phyloP scores from a whole-genome alignment of 2,888 invertebrate species.

The Tipula lateralis region DNA sequence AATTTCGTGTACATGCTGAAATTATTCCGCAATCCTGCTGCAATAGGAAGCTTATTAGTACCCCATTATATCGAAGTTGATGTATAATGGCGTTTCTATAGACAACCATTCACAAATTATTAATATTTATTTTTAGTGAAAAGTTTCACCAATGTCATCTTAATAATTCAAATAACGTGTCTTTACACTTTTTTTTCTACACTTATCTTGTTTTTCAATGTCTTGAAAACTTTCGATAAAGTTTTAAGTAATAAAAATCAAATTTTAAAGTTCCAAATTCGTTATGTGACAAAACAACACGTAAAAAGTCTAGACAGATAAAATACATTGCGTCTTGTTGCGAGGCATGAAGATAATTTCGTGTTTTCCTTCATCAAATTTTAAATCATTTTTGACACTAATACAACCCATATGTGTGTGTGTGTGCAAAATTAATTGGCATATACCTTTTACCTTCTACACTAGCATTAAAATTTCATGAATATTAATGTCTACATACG shows the following conservation, averaged over 20 bases:
- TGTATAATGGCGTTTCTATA: too few relatives aligned
- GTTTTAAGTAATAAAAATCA: not conserved
- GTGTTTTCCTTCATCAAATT: not conserved
- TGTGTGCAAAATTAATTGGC: not conserved
- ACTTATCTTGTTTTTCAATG: too few relatives aligned
- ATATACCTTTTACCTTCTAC: not conserved
- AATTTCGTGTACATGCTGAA: too few relatives aligned
- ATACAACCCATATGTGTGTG: not conserved
- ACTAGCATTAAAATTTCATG: not conserved
- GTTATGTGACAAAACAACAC: not conserved
- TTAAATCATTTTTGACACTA: not conserved
- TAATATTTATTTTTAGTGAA: too few relatives aligned
- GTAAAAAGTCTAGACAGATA: not conserved
- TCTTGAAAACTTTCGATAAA: not conserved
- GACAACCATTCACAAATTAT: too few relatives aligned
- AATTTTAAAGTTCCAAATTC: not conserved
- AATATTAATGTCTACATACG: not conserved
- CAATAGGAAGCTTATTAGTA: too few relatives aligned
- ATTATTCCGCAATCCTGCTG: too few relatives aligned
- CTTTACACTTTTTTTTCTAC: too few relatives aligned
- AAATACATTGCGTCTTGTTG: not conserved
- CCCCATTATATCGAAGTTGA: too few relatives aligned
- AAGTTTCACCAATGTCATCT: too few relatives aligned
- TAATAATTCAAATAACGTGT: too few relatives aligned
- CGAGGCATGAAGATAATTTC: not conserved